phyloP scores from a whole-genome alignment of 2,797 vertebrate species.

The Lutjanus campechanus region DNA sequence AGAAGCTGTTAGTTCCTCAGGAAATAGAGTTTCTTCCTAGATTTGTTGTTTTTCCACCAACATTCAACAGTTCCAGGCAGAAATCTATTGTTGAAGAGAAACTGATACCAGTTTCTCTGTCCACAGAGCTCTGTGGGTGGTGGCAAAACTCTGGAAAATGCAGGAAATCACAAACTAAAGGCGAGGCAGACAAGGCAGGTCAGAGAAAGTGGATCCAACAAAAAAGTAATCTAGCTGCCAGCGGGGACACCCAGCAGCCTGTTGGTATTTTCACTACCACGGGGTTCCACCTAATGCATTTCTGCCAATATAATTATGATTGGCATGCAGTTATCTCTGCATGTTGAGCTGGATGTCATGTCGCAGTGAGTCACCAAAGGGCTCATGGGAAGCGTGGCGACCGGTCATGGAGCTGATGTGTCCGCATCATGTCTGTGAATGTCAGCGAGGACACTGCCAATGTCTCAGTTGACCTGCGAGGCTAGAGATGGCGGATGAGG shows the following conservation, averaged over 20 bases:
- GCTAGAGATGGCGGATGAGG: slow-evolving; percentile 48
- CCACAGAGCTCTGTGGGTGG: slow-evolving; percentile 39
- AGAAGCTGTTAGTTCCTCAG: background rate
- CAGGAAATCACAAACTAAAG: slow-evolving; percentile 58
- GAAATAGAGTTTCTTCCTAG: background rate
- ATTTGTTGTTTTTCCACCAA: slow-evolving; percentile 5
- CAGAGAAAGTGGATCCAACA: slow-evolving; percentile 50
- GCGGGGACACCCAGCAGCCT: slow-evolving; percentile 50
- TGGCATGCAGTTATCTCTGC: slow-evolving; percentile 56
- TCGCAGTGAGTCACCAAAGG: slow-evolving; percentile 50
- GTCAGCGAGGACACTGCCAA: slow-evolving; percentile 62
- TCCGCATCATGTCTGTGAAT: slow-evolving; percentile 69
- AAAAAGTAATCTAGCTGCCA: slow-evolving; percentile 66
- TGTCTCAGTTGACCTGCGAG: slow-evolving; percentile 65
- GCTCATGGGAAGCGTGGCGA: slow-evolving; percentile 45
- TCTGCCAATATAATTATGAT: slow-evolving; percentile 67
- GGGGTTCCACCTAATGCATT: slow-evolving; percentile 60
- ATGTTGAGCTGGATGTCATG: slow-evolving; percentile 52
- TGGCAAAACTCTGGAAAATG: slow-evolving; percentile 31
- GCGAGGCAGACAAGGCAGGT: slow-evolving; percentile 39
- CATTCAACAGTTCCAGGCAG: slow-evolving; percentile 9
- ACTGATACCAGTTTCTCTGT: slow-evolving; percentile 37
- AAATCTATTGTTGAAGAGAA: slow-evolving; percentile 31
- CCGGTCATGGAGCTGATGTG: slow-evolving; percentile 59
- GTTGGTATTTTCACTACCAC: slow-evolving; percentile 54